Evolutionary conservation across 1,140 invertebrate species (phyloP).

Genomic region (Tetramorium parvispinum): DNA sequence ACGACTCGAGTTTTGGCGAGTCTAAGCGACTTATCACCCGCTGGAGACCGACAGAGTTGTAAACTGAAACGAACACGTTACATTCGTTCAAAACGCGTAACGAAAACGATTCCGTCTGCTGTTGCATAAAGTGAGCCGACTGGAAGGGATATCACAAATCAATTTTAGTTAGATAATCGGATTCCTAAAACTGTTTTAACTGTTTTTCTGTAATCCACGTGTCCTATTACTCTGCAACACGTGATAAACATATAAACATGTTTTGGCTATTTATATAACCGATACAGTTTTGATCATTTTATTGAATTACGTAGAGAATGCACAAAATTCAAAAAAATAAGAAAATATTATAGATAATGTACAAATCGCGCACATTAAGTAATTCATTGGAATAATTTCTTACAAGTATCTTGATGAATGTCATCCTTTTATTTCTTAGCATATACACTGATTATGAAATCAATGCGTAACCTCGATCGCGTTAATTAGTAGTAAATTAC

Average conservation of each 20-base stretch:
- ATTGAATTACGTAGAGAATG: not conserved
- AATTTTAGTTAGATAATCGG: slow-evolving; percentile 18
- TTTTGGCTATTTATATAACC: not conserved
- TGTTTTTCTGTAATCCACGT: slow-evolving; percentile 24
- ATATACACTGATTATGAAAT: not conserved
- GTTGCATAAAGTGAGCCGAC: slow-evolving; percentile 8
- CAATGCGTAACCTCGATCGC: not conserved
- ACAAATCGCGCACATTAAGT: no score
- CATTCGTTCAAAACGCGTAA: slow-evolving; percentile 14
- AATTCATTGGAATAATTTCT: not conserved
- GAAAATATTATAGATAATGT: not conserved
- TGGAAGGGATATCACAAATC: slow-evolving; percentile 15
- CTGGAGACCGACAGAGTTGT: slow-evolving; percentile 20
- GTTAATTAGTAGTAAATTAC: slow-evolving; percentile 18
- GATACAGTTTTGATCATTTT: not conserved
- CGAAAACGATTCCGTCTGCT: slow-evolving; percentile 40
- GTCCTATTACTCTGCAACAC: not conserved
- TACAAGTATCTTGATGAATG: slow-evolving; percentile 1
- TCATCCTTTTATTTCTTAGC: not conserved
- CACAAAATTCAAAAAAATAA: not conserved
- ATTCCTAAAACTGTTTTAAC: slow-evolving; percentile 46
- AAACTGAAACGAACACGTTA: slow-evolving; percentile 60
- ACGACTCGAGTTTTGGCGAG: slow-evolving; percentile 62
- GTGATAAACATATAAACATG: not conserved
- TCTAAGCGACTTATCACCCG: slow-evolving; percentile 39